Base-by-base conservation (phyloP, 2,113 vertebrate genomes). In the Agelaius tricolor region DNA sequence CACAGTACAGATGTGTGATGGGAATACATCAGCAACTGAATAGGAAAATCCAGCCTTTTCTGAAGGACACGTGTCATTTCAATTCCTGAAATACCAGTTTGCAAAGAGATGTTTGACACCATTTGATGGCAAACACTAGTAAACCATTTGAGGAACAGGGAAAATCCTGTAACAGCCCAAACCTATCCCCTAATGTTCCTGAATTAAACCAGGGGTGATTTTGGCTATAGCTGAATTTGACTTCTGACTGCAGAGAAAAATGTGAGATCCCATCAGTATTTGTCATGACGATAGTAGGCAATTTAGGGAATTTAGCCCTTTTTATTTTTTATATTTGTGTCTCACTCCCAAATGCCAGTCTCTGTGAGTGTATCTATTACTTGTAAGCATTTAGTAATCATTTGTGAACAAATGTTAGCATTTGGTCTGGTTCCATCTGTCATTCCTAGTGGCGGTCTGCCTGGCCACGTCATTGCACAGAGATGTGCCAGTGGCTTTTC, bases 361-460 rank as follows among this genome's bases (percentile, higher is more conserved):
- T 90, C 90, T 89, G 72, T 5, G 6, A 97, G 37, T 26, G 17
- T 63, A 75, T 85, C 58, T 90, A 52, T 84, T 90, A 87, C 95
- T 93, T 75, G 65, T 82, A 95, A 94, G 90, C 75, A 43, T 95
- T 96, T 96, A 88, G 79, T 92, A 94, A 96, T 88, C 65, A 75
- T 81, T 89, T 90, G 65, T 92, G 96, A 96, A 90, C 76, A 96
- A 96, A 95, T 93, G 83, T 68, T 93, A 95, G 85, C 90, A 55
- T 94, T 95, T 95, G 52, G 85, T 83, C 90, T 90, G 55, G 47
- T 93, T 96, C 87, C 95, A 96, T 96, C 92, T 96, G 93, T 88
- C 85, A 81, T 68, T 81, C 55, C 78, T 52, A n/a, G 65, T 13
- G 17, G 74, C 4, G 0, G 74, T 55, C 68, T 93, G 92, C 93